A percentile compares a stretch with the other conserved stretches of the same genome.
Evolutionary conservation across 1,140 invertebrate genomes (phyloP).

Genomic region (Platorchestia sp.): DNA sequence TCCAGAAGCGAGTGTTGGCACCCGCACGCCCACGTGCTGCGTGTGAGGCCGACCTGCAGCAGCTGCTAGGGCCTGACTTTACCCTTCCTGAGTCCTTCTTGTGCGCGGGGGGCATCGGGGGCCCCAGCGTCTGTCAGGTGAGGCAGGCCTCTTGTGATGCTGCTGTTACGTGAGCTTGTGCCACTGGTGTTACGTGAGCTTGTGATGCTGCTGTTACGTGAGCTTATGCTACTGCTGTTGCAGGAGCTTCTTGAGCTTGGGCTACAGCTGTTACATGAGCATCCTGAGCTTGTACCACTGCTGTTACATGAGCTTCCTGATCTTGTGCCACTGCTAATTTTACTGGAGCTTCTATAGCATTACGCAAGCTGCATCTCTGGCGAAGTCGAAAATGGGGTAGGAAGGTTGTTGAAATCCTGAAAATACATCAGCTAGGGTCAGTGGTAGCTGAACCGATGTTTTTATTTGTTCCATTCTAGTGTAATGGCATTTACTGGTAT

Average conservation of each 20-base stretch:
- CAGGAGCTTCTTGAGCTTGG: background rate
- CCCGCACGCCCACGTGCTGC: background rate
- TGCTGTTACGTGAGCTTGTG: background rate
- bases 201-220: background rate
- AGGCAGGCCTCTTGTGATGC: background rate
- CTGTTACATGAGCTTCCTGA: no score
- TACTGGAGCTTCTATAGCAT: no score
- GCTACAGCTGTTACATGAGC: background rate
- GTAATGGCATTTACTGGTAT: no score
- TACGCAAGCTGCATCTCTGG: no score
- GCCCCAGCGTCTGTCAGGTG: slow-evolving; percentile 25
- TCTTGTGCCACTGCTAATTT: no score
- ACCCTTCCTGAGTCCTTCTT: background rate
- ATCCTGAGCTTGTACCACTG: background rate
- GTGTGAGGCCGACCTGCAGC: slow-evolving; percentile 24
- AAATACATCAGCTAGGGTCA: no score
- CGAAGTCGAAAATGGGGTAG: no score
- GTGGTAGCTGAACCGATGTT: no score
- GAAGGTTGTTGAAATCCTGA: no score
- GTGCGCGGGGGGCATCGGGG: background rate
- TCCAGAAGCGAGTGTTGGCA: slow-evolving; percentile 20
- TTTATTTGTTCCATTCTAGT: no score
- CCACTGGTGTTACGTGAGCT: background rate
- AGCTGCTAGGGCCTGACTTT: background rate
- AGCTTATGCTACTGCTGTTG: background rate